Evolutionary conservation across 2,113 vertebrate genomes (phyloP).

Genomic region (Climacteris rufus): DNA sequence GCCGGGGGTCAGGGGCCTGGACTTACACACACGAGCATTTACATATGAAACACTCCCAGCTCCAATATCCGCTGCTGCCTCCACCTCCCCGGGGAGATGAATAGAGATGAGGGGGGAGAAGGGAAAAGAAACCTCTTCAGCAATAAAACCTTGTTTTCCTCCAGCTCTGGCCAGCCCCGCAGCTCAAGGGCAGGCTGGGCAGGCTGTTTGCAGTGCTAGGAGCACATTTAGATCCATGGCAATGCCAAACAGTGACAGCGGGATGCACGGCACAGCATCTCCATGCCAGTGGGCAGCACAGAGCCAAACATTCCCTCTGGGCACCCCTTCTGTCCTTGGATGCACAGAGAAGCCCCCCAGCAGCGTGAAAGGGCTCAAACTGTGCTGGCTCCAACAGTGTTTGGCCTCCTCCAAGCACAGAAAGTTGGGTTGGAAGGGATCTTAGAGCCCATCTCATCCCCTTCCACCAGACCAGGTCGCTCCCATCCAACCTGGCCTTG

Average conservation of each 20-base stretch:
- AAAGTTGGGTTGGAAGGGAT: background rate
- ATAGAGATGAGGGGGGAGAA: conserved; percentile 16
- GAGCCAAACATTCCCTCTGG: background rate
- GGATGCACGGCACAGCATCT: background rate
- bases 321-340: background rate
- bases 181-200: background rate
- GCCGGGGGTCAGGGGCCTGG: conserved; percentile 54
- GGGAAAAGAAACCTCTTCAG: conserved; percentile 4
- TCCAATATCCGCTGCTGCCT: conserved; percentile 52
- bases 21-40: conserved; percentile 40
- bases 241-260: background rate
- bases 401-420: background rate
- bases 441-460: background rate
- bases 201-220: background rate
- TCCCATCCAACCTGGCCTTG: background rate
- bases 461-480: background rate
- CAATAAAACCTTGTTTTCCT: conserved; percentile 3
- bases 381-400: rapidly evolving
- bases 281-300: background rate
- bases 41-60: conserved; percentile 59
- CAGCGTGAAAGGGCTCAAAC: rapidly evolving
- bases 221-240: background rate
- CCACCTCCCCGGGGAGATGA: conserved; percentile 39
- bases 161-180: background rate
- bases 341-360: background rate